These are phyloP conservation scores for Enteromius paludinosus DNA, from an alignment of 2,797 vertebrate species.

Conservation along the genomic window DNA sequence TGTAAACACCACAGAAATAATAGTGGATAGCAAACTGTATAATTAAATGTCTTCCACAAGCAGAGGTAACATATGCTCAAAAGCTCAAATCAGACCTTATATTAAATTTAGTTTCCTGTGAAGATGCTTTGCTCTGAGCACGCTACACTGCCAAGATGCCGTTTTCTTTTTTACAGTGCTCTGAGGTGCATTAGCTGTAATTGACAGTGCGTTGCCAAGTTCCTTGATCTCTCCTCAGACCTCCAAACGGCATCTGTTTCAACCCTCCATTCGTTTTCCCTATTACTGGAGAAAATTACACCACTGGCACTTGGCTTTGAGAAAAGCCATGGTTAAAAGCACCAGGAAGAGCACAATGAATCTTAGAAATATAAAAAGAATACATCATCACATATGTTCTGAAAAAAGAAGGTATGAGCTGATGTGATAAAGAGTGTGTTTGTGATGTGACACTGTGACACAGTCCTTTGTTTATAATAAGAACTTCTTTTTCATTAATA, in stretches of 20 bases:
- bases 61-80: constrained; percentile 16
- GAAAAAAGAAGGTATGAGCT: not conserved
- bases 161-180: constrained; percentile 35
- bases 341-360: constrained; percentile 28
- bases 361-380: constrained; percentile 19
- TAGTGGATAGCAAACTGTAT: constrained; percentile 40
- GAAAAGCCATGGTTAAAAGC: constrained; percentile 14
- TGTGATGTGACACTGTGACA: not conserved
- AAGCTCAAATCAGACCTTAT: constrained; percentile 26
- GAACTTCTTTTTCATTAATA: not conserved
- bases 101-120: constrained; percentile 25
- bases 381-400: constrained; percentile 3
- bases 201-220: constrained; percentile 36
- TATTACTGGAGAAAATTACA: constrained; percentile 41
- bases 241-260: constrained; percentile 38
- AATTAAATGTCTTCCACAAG: constrained; percentile 25
- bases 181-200: constrained; percentile 45
- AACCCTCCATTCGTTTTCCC: constrained; percentile 5
- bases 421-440: constrained; percentile 15
- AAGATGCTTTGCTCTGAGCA: constrained; percentile 15
- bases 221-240: constrained; percentile 46
- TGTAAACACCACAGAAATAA: constrained; percentile 36
- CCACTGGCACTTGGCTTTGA: constrained; percentile 7
- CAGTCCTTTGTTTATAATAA: not conserved
- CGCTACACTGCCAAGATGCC: not conserved